These are phyloP conservation scores for Yoshiicerus persimilis DNA, from an alignment of 1,140 invertebrate genomes.

Conservation along the genomic window DNA sequence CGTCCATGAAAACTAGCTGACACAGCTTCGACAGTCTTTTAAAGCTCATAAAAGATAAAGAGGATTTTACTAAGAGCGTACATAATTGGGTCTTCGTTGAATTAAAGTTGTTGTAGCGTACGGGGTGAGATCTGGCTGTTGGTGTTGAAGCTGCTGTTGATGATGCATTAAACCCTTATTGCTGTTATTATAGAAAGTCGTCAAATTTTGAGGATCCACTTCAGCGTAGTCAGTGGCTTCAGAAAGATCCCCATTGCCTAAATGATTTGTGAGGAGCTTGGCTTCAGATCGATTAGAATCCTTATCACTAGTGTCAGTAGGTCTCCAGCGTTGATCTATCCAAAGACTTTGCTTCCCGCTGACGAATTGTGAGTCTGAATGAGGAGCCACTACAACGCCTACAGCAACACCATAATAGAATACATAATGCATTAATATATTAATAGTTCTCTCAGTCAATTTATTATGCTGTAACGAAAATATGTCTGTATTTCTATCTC, in stretches of 20 bases:
- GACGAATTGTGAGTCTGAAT: conserved; percentile 48
- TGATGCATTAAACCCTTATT: conserved; percentile 52
- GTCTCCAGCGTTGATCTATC: conserved; percentile 73
- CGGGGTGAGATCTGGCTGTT: conserved; percentile 65
- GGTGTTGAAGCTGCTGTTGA: conserved; percentile 40
- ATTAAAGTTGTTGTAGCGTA: conserved; percentile 80
- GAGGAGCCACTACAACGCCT: conserved; percentile 48
- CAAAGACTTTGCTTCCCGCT: conserved; percentile 70
- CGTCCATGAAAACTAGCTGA: conserved; percentile 12
- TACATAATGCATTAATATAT: neutral
- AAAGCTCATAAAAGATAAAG: conserved; percentile 11
- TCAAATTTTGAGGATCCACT: conserved; percentile 71
- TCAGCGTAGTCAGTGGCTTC: conserved; percentile 72
- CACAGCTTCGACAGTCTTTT: conserved; percentile 18
- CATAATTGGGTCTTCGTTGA: conserved; percentile 51
- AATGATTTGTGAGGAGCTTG: conserved; percentile 62
- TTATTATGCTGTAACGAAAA: neutral
- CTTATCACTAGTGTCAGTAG: conserved; percentile 59
- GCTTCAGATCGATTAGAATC: conserved; percentile 66
- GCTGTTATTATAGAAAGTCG: conserved; percentile 75
- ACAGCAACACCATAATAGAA: conserved; percentile 8
- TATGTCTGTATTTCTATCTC: neutral
- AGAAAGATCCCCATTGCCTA: conserved; percentile 47
- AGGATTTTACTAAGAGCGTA: conserved; percentile 36
- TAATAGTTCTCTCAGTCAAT: neutral